Evolutionary conservation across 2,797 vertebrate species (phyloP), one percentile per base, ranked within the genome.

Genomic region (Danio jaintianensis): DNA sequence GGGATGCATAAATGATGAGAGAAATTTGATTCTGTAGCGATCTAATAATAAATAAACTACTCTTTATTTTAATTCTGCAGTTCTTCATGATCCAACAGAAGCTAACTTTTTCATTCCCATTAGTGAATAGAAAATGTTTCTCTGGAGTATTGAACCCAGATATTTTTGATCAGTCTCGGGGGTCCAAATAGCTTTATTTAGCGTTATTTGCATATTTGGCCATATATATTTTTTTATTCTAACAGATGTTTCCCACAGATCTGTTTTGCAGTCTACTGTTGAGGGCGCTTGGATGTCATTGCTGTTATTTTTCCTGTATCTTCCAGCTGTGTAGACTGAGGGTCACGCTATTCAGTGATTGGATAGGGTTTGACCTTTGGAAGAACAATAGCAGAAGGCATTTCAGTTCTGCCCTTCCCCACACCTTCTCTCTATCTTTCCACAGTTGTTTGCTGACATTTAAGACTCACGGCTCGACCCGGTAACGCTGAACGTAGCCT

Each of bases 321-420:
- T 48, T 69, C 29, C 63, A 48, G 53, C 40, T 73, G 78, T 11
- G 6, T 48, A 64, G 40, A 62, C 50, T 36, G 6, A 88, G 85
- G 82, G 61, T 83, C 66, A 85, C 76, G 76, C 20, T 90, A 89
- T 92, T 92, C 88, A 86, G 85, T 92, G 89, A 94, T 92, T 94
- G 89, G 92, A 94, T 93, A 92, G 91, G 89, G 79, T 92, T 92
- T 95, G 93, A 94, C 93, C 94, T 94, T 94, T 93, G 88, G 83
- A 89, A 88, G 91, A 93, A 94, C 93, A 95, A 94, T 93, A 90
- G 92, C 89, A 89, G 86, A 90, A 94, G 92, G 89, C 90, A 90
- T 94, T 92, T 93, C 81, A 86, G 89, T 91, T 92, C 89, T 91
- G 88, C 89, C 90, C 91, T 90, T 91, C 87, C 82, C 83, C 47